Evolutionary conservation across 2,888 invertebrate genomes (phyloP).

Genomic region (Choristoneura rosaceana): DNA sequence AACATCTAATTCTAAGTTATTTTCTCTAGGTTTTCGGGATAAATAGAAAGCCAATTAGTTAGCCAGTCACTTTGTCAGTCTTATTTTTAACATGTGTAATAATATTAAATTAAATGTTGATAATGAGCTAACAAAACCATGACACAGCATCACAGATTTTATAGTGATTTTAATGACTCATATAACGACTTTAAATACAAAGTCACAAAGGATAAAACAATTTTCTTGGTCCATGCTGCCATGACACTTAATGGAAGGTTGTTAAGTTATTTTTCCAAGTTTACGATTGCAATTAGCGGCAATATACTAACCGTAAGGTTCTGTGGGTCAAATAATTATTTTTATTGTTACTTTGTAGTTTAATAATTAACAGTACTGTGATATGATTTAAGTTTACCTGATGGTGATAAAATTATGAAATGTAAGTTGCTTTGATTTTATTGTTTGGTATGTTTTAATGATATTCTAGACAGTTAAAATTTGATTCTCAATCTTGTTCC

Average conservation of each 20-base stretch:
- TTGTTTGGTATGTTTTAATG: neutral
- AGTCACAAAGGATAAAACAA: slow-evolving; percentile 22
- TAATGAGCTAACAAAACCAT: slow-evolving; percentile 45
- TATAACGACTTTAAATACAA: slow-evolving; percentile 32
- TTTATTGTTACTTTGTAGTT: slow-evolving; percentile 16
- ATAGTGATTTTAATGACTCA: slow-evolving; percentile 55
- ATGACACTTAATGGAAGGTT: slow-evolving; percentile 32
- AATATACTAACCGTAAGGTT: slow-evolving; percentile 35
- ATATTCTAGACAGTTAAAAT: neutral
- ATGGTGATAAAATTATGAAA: neutral
- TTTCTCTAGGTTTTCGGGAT: too few species aligned
- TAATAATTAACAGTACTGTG: neutral
- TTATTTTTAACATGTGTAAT: too few species aligned
- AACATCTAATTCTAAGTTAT: too few species aligned
- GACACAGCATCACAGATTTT: slow-evolving; percentile 56
- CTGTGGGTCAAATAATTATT: slow-evolving; percentile 34
- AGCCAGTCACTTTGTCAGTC: too few species aligned
- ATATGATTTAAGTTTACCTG: slow-evolving; percentile 5
- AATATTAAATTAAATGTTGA: too few species aligned
- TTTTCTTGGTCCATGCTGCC: slow-evolving; percentile 12
- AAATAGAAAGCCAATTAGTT: too few species aligned
- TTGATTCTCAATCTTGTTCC: neutral
- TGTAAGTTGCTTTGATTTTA: neutral
- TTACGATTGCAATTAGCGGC: slow-evolving; percentile 37
- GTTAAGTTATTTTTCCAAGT: slow-evolving; percentile 23